Conservation (phyloP, 35 echinoderm and acorn worm species). For the Lytechinus variegatus region DNA sequence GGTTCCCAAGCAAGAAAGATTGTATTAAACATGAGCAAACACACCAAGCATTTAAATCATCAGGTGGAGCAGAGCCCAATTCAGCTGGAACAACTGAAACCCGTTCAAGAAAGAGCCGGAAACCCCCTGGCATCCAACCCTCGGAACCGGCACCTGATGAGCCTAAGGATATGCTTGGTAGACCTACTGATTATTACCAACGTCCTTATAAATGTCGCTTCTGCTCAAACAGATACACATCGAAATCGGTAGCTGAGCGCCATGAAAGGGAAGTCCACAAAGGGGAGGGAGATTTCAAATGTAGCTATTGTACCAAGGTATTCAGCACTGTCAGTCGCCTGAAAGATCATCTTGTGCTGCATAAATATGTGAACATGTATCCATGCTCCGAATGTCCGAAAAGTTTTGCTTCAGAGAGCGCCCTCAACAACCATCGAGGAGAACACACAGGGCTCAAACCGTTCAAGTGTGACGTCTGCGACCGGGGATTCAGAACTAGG, state of each 20-base stretch:
- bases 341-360: neutral
- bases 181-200: neutral
- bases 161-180: conserved; percentile 15
- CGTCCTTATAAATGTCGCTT: neutral
- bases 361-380: neutral
- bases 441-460: neutral
- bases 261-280: neutral
- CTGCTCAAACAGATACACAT: neutral
- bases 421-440: conserved; percentile 16
- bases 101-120: neutral
- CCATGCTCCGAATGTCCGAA: neutral
- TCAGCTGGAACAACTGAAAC: neutral
- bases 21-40: neutral
- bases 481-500: neutral
- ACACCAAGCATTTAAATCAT: conserved; percentile 9
- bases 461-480: neutral
- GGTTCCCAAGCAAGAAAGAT: neutral
- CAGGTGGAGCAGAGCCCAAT: neutral
- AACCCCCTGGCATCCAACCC: neutral
- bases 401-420: neutral
- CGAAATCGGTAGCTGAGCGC: neutral
- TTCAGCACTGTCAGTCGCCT: neutral
- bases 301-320: neutral
- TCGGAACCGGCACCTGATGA: neutral
- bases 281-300: conserved; percentile 17